Evolutionary conservation across 1,140 invertebrate genomes (phyloP).

Genomic region (Tribolium madens): DNA sequence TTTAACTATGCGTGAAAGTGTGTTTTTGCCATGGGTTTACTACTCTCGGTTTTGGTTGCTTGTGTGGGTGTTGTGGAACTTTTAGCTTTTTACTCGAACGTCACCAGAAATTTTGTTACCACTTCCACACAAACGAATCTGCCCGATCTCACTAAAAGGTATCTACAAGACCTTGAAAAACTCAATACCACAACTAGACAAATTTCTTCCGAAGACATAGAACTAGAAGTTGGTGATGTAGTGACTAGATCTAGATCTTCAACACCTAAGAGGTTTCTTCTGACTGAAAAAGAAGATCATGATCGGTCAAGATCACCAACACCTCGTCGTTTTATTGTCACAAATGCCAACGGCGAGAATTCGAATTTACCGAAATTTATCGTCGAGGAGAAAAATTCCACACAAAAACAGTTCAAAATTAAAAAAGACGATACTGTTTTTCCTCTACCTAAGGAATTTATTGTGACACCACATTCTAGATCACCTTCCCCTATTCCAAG

Average conservation of each 20-base stretch:
- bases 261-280: constrained; percentile 51
- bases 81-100: constrained; percentile 70
- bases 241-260: constrained; percentile 42
- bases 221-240: constrained; percentile 47
- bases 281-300: constrained; percentile 48
- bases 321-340: constrained; percentile 44
- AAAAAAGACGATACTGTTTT: background rate
- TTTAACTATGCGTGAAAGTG: constrained; percentile 29
- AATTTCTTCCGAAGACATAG: constrained; percentile 51
- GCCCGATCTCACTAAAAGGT: background rate
- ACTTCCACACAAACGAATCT: background rate
- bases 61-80: constrained; percentile 79
- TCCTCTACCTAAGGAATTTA: constrained; percentile 23
- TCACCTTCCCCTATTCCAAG: constrained; percentile 21
- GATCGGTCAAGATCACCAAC: background rate
- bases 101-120: constrained; percentile 59
- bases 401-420: constrained; percentile 6
- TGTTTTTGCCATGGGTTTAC: constrained; percentile 72
- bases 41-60: constrained; percentile 78
- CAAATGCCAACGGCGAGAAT: constrained; percentile 42
- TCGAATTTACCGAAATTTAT: constrained; percentile 51
- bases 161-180: background rate
- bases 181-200: background rate
- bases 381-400: constrained; percentile 39
- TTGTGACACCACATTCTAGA: background rate